Base-by-base conservation (phyloP, 1,140 invertebrate genomes). In the Trigoniulus corallinus region DNA sequence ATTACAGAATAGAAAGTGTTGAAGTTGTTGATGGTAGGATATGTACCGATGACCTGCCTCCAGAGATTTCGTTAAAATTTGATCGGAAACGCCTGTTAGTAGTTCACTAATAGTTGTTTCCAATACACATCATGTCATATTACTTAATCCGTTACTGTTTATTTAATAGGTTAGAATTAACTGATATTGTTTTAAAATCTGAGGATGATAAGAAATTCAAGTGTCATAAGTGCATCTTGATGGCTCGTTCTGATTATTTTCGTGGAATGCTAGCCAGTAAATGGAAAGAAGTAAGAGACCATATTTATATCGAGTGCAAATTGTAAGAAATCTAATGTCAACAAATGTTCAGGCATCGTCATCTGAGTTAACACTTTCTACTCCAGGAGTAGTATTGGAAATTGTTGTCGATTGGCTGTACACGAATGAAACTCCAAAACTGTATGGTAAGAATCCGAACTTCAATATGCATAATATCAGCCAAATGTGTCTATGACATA, bases 161-260 rank as follows among this genome's bases (percentile, higher is more conserved):
- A 26, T 13, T 13, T 25, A 45, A 10, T n/a, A 50, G 48, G 48
- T 62, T 66, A 10, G 72, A 77, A 12, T 65, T 82, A 4, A 73
- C 69, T 56, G 80, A 85, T 64, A 72, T 79, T 1, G 62, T 59
- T 25, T 70, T 82, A 0, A 61, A 67, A 45, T 73, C 72, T 50
- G 72, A 72, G 42, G 76, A 82, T 59, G 72, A 71, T 10, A 61
- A 63, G 1, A 56, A 66, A n/a, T 65, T 82, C 42, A 62, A 68
- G 2, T 81, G 79, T 37, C 82, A 87, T 61, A 80, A 79, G 54
- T 85, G 81, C 64, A 67, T 87, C 39, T 65, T 85, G 21, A 72
- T 75, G 0, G 78, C 80, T 1, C 62, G 81, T 48, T 64, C 80
- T 2, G 80, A 85, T 44, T 85, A 84, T 64, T 87, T 85, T 64